Evolutionary conservation across 2,113 vertebrate genomes (phyloP).

Genomic region (Noturus placidus): DNA sequence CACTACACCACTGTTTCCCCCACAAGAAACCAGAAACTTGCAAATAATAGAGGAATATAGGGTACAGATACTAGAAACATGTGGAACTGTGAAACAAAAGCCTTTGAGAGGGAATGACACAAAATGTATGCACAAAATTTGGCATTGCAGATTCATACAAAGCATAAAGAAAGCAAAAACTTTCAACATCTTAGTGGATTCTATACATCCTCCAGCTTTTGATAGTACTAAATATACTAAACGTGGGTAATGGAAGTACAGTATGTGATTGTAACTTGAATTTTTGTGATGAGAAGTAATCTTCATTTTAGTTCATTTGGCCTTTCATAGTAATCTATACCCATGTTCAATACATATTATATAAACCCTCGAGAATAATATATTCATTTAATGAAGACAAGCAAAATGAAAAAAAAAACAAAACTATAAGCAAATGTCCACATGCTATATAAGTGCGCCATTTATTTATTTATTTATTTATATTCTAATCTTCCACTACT

Average conservation of each 20-base stretch:
- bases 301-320: not conserved
- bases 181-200: no score
- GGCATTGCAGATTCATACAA: no score
- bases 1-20: no score
- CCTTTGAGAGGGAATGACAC: no score
- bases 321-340: not conserved
- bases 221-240: not conserved
- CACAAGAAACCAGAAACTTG: not conserved
- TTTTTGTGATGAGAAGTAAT: not conserved
- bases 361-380: not conserved
- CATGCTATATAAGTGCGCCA: no score
- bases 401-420: not conserved
- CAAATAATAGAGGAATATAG: not conserved
- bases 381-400: not conserved
- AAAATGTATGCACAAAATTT: no score
- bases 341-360: not conserved
- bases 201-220: no score
- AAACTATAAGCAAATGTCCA: not conserved
- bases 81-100: no score
- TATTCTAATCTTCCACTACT: not conserved
- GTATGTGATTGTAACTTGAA: not conserved
- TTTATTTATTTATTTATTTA: no score
- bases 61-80: no score
- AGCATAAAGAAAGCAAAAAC: no score
- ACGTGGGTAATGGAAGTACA: not conserved